These are phyloP conservation scores for Rhingia campestris DNA, from an alignment of 2,888 invertebrate genomes.

Conservation along the genomic window DNA sequence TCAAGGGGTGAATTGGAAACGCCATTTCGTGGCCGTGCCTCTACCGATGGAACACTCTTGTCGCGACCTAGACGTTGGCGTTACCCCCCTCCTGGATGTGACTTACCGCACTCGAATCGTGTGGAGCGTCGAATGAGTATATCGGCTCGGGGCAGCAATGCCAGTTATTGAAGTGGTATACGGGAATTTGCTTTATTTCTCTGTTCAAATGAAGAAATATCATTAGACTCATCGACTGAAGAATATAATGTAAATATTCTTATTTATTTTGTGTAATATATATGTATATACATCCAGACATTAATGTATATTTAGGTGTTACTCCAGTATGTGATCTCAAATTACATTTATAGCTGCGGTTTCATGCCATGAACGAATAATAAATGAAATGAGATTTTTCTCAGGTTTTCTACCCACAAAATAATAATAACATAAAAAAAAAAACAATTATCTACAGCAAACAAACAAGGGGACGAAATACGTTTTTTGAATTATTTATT, in stretches of 20 bases:
- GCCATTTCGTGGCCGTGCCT: constrained; percentile 89
- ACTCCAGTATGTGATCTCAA: constrained; percentile 71
- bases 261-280: constrained; percentile 17
- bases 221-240: constrained; percentile 59
- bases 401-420: constrained; percentile 60
- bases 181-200: constrained; percentile 35
- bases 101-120: constrained; percentile 83
- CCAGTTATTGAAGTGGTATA: constrained; percentile 77
- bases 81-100: constrained; percentile 83
- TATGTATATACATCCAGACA: constrained; percentile 29
- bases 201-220: constrained; percentile 27
- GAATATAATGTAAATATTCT: constrained; percentile 33
- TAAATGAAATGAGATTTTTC: constrained; percentile 55
- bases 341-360: constrained; percentile 68
- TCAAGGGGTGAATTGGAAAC: constrained; percentile 81
- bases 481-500: constrained; percentile 62
- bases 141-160: constrained; percentile 85
- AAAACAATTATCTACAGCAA: constrained; percentile 43
- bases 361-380: constrained; percentile 58
- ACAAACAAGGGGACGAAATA: constrained; percentile 59
- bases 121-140: constrained; percentile 90
- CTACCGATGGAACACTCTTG: constrained; percentile 87
- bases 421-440: constrained; percentile 1
- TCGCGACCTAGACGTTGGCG: constrained; percentile 86
- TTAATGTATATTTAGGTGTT: constrained; percentile 54